Percentiles rank a stretch among this genome's conserved stretches.
Conservation (phyloP, 2,888 invertebrate species). For the Lucinisca nassula region DNA sequence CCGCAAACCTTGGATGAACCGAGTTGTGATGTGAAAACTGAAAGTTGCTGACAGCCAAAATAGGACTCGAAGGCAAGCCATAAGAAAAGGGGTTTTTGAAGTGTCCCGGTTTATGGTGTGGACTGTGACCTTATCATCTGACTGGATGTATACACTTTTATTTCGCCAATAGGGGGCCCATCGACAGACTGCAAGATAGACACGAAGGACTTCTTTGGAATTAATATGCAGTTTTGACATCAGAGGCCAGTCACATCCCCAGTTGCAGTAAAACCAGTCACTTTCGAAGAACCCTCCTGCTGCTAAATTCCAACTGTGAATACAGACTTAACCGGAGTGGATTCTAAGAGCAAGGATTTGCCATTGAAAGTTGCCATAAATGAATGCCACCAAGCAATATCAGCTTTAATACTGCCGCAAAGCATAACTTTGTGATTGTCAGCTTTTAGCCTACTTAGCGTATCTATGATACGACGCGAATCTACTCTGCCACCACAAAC, state of each 20-base stretch:
- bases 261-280: conserved; percentile 41
- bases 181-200: conserved; percentile 12
- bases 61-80: conserved; percentile 16
- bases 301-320: conserved; percentile 14
- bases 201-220: conserved; percentile 17
- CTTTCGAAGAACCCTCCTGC: background rate
- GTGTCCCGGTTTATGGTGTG: conserved; percentile 30
- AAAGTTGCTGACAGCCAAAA: conserved; percentile 44
- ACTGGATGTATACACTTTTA: conserved; percentile 4
- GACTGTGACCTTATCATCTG: conserved; percentile 35
- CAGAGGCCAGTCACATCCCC: conserved; percentile 19
- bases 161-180: conserved; percentile 28
- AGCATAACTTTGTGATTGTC: conserved; percentile 14
- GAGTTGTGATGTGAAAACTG: conserved; percentile 26
- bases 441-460: background rate
- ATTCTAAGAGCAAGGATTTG: conserved; percentile 31
- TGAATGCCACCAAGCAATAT: conserved; percentile 35
- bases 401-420: background rate
- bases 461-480: conserved; percentile 12
- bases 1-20: conserved; percentile 1
- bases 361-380: conserved; percentile 40
- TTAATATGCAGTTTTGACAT: conserved; percentile 23
- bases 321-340: conserved; percentile 21
- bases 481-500: too few relatives aligned
- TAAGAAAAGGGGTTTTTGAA: background rate